phyloP scores from a whole-genome alignment of 2,888 invertebrate species.

The Dermolepida albohirtum region DNA sequence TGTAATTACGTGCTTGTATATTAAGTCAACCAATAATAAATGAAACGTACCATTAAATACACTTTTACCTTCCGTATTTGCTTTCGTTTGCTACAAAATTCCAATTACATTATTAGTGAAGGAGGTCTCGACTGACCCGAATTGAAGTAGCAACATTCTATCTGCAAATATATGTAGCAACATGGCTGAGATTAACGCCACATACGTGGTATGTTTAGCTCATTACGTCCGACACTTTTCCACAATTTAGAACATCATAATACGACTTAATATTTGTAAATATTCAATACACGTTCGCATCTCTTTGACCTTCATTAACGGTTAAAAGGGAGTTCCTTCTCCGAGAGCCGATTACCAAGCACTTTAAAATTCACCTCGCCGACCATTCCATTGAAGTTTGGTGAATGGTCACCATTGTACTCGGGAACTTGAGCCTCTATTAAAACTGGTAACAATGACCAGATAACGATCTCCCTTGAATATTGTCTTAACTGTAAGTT shows the following conservation, averaged over 20 bases:
- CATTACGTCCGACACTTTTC: constrained; percentile 15
- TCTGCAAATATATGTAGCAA: constrained; percentile 11
- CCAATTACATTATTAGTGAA: not conserved
- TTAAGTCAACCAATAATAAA: no score
- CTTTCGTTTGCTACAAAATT: no score
- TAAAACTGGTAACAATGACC: constrained; percentile 35
- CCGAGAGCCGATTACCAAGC: constrained; percentile 21
- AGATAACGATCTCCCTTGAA: constrained; percentile 23
- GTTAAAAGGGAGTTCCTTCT: constrained; percentile 17
- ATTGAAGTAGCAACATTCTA: constrained; percentile 19
- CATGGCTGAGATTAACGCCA: constrained; percentile 7
- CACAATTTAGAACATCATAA: not conserved
- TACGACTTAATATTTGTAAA: constrained; percentile 24
- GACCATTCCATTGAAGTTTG: constrained; percentile 27
- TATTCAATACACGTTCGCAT: constrained; percentile 28
- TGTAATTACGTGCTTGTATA: no score
- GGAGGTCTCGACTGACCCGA: constrained; percentile 8
- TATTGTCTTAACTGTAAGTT: constrained; percentile 26
- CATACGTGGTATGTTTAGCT: constrained; percentile 22
- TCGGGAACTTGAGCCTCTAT: constrained; percentile 23
- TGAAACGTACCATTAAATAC: no score
- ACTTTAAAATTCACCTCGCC: constrained; percentile 33
- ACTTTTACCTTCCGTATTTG: no score
- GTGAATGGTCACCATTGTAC: constrained; percentile 28
- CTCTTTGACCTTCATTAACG: constrained; percentile 33